These are phyloP conservation scores for Achlya flavicornis DNA, from an alignment of 2,888 invertebrate species.

Conservation along the genomic window DNA sequence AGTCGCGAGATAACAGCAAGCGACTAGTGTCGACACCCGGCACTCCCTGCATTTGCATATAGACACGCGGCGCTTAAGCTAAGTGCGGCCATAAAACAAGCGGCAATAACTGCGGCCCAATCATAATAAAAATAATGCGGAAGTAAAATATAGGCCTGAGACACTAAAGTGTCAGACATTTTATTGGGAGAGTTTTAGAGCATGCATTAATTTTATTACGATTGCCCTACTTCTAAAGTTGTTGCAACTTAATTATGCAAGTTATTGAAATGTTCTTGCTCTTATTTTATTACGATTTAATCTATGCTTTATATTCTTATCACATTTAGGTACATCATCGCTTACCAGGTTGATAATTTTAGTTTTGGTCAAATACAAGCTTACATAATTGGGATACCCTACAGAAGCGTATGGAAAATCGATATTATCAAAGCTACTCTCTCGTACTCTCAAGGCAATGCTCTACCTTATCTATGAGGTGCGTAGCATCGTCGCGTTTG, in stretches of 20 bases:
- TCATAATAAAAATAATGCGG: conserved; percentile 1
- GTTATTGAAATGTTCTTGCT: too few species aligned
- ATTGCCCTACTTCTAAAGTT: neutral
- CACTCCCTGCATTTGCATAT: conserved; percentile 13
- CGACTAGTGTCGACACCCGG: conserved; percentile 3
- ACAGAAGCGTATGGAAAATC: too few species aligned
- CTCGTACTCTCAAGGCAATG: too few species aligned
- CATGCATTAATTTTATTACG: neutral
- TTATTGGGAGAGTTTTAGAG: conserved; percentile 4
- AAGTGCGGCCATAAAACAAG: conserved; percentile 13
- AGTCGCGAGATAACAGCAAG: neutral
- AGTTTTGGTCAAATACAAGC: too few species aligned
- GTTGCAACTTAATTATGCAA: neutral
- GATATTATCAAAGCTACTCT: too few species aligned
- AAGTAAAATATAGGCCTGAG: neutral
- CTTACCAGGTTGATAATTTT: too few species aligned
- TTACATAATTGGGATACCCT: too few species aligned
- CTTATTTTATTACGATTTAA: too few species aligned
- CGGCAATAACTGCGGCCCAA: neutral
- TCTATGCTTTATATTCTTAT: too few species aligned
- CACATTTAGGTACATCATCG: too few species aligned
- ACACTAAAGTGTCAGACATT: neutral
- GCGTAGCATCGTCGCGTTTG: too few species aligned
- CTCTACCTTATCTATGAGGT: too few species aligned
- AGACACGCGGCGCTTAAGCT: conserved; percentile 6